phyloP scores from a whole-genome alignment of 2,113 vertebrate species.

The Indicator maculatus region DNA sequence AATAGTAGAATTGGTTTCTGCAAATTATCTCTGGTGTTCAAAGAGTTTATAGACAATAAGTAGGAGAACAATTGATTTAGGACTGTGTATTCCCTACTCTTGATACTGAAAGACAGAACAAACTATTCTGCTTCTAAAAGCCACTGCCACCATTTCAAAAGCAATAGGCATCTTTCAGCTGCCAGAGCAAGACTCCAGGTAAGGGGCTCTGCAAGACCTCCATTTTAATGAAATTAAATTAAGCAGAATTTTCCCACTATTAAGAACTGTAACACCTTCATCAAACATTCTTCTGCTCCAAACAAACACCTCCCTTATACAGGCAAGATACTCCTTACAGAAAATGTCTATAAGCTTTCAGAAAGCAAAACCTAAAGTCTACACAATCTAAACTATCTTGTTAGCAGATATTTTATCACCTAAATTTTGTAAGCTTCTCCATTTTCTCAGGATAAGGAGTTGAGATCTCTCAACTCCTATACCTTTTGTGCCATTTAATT shows the following conservation, averaged over 20 bases:
- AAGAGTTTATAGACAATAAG: neutral
- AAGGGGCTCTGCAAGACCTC: fast-evolving
- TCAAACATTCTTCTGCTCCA: neutral
- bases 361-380: neutral
- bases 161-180: neutral
- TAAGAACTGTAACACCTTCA: neutral
- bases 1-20: neutral
- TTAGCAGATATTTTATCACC: neutral
- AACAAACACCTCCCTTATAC: neutral
- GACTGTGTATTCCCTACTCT: neutral
- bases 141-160: neutral
- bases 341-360: neutral
- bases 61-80: neutral
- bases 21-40: neutral
- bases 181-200: neutral
- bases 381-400: neutral
- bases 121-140: neutral
- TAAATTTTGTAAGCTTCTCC: neutral
- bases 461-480: neutral
- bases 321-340: neutral
- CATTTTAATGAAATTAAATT: neutral
- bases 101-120: neutral
- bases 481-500: neutral
- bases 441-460: neutral
- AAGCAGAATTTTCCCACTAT: neutral